A percentile compares a stretch with the other conserved stretches of the same genome.
These are phyloP conservation scores for Orius laevigatus DNA, from an alignment of 1,140 invertebrate genomes.

Conservation along the genomic window DNA sequence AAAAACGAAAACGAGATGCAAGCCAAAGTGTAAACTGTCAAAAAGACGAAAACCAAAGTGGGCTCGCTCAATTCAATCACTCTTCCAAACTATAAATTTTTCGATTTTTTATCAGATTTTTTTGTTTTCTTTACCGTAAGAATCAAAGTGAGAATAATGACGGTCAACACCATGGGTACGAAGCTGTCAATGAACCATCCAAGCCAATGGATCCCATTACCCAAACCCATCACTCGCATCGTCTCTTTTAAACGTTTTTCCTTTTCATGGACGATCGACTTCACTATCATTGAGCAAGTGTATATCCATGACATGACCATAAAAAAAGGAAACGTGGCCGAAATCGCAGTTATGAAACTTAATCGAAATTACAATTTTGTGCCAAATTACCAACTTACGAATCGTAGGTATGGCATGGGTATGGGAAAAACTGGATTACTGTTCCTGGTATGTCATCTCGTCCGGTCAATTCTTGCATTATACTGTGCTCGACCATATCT, in stretches of 20 bases:
- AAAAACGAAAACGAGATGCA: conserved; percentile 39
- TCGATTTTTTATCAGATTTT: background rate
- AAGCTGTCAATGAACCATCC: conserved; percentile 44
- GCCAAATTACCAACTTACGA: conserved; percentile 26
- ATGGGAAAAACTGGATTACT: conserved; percentile 38
- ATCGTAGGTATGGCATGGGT: conserved; percentile 41
- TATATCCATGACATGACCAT: conserved; percentile 44
- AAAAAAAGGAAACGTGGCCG: conserved; percentile 38
- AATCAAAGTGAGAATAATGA: conserved; percentile 30
- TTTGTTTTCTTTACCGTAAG: conserved; percentile 32
- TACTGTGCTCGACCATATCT: conserved; percentile 39
- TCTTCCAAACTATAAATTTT: conserved; percentile 29
- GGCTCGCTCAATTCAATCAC: conserved; percentile 33
- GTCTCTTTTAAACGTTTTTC: conserved; percentile 41
- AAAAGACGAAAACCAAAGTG: conserved; percentile 34
- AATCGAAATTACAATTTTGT: conserved; percentile 7
- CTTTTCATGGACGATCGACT: conserved; percentile 51
- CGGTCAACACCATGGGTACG: conserved; percentile 33
- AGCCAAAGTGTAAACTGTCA: conserved; percentile 33
- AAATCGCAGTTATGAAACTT: conserved; percentile 38
- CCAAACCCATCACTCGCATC: conserved; percentile 45
- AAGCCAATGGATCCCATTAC: conserved; percentile 33
- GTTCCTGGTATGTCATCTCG: conserved; percentile 23
- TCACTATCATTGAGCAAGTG: conserved; percentile 44
- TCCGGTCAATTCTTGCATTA: conserved; percentile 35